These are phyloP conservation scores for Dendrolimus houi DNA, from an alignment of 2,888 invertebrate species.

Conservation along the genomic window DNA sequence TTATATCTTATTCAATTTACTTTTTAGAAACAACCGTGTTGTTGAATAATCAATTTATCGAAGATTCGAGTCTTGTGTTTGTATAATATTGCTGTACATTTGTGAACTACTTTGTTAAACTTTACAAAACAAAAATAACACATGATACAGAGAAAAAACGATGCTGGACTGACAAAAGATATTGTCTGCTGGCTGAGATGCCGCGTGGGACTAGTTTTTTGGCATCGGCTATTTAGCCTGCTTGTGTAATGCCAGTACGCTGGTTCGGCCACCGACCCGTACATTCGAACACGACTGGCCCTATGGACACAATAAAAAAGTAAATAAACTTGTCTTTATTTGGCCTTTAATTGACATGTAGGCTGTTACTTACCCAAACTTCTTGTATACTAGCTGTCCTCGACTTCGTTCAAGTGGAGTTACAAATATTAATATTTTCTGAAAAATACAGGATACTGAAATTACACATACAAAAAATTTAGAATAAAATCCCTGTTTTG, in stretches of 20 bases:
- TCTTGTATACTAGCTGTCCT: too few relatives aligned
- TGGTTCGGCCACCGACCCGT: conserved; percentile 55
- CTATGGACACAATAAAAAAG: conserved; percentile 57
- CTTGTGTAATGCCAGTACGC: conserved; percentile 55
- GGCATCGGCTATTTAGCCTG: conserved; percentile 53
- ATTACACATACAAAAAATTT: too few relatives aligned
- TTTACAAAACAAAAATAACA: background rate
- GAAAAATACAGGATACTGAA: too few relatives aligned
- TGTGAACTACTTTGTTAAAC: too few relatives aligned
- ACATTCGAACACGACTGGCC: conserved; percentile 15
- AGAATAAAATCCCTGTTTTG: too few relatives aligned
- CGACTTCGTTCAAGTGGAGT: too few relatives aligned
- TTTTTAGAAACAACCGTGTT: background rate
- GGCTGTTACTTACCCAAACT: background rate
- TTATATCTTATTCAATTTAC: conserved; percentile 1
- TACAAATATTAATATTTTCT: too few relatives aligned
- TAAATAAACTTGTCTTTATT: conserved; percentile 63
- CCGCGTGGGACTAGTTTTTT: conserved; percentile 68
- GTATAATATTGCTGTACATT: conserved; percentile 2
- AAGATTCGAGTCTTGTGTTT: background rate
- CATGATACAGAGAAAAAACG: background rate
- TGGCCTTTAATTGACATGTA: conserved; percentile 20
- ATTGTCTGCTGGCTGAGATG: conserved; percentile 32
- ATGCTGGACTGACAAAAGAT: conserved; percentile 2
- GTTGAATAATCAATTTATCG: too few relatives aligned